A percentile compares a stretch with the other conserved stretches of the same genome.
Conservation (phyloP, 1,140 invertebrate genomes). For the Leptonema lineaticorne region DNA sequence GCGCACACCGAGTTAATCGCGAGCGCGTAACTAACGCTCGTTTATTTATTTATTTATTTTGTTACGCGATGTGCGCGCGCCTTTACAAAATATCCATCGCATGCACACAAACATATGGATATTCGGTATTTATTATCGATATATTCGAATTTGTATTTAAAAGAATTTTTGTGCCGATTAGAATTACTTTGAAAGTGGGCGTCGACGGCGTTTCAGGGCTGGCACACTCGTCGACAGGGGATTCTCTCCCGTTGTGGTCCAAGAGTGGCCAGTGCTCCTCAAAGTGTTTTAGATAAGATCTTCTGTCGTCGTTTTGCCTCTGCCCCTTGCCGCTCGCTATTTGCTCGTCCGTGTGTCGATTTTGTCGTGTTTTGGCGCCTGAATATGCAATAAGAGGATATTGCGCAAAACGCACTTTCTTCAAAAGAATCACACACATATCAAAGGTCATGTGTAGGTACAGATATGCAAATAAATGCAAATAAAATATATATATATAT, state of each 20-base stretch:
- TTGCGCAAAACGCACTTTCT: not conserved
- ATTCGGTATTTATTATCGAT: no score
- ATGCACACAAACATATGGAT: no score
- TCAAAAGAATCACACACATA: not conserved
- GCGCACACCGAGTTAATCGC: no score
- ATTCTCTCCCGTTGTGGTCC: not conserved
- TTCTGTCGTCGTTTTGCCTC: not conserved
- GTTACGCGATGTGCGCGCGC: no score
- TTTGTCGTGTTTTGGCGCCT: constrained; percentile 24
- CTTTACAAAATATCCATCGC: no score
- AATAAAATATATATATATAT: no score
- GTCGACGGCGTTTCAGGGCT: not conserved
- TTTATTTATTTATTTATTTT: no score
- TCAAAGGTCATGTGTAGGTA: no score
- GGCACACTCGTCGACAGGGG: not conserved
- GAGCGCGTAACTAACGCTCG: no score
- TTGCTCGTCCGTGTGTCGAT: not conserved
- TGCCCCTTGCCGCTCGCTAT: not conserved
- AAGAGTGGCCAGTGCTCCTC: not conserved
- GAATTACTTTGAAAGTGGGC: not conserved
- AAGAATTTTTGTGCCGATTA: not conserved
- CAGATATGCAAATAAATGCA: no score
- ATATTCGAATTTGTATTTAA: no score
- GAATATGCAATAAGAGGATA: not conserved
- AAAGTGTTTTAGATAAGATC: not conserved